A percentile compares a stretch with the other conserved stretches of the same genome.
Evolutionary conservation across 1,140 invertebrate genomes (phyloP).

Genomic region (Eulimnadia texana): DNA sequence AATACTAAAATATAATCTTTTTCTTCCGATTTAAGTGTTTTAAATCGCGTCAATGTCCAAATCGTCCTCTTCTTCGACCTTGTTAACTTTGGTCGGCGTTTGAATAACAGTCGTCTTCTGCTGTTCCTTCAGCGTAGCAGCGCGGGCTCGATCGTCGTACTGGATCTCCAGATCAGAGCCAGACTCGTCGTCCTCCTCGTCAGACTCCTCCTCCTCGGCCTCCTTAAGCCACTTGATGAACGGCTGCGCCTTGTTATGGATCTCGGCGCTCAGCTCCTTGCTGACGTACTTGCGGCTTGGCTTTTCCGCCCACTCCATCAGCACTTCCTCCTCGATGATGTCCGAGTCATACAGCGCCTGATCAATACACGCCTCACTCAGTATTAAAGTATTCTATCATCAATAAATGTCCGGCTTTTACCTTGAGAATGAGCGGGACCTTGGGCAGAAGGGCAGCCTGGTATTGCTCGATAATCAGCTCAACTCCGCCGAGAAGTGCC

Average conservation of each 20-base stretch:
- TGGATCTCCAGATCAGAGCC: conserved; percentile 64
- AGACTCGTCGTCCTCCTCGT: conserved; percentile 50
- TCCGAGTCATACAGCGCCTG: conserved; percentile 85
- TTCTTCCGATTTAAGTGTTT: not conserved
- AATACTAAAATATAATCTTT: too few relatives aligned
- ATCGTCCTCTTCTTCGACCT: conserved; percentile 36
- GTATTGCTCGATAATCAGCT: conserved; percentile 77
- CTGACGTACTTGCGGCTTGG: conserved; percentile 85
- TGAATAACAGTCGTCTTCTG: conserved; percentile 23
- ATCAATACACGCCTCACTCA: conserved; percentile 19
- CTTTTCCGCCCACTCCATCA: conserved; percentile 90
- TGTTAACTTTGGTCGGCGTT: conserved; percentile 32
- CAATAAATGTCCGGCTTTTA: conserved; percentile 22
- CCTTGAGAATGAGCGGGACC: conserved; percentile 79
- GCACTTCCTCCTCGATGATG: conserved; percentile 82
- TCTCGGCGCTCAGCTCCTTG: conserved; percentile 79
- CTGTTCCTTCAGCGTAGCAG: conserved; percentile 52
- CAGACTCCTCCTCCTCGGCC: conserved; percentile 81
- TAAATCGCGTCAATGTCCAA: conserved; percentile 59
- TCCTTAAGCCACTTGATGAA: conserved; percentile 95
- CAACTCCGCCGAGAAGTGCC: conserved; percentile 86
- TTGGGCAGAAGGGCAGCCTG: conserved; percentile 66
- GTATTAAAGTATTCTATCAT: not conserved
- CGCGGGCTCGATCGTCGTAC: conserved; percentile 68
- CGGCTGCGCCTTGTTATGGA: conserved; percentile 77